phyloP scores from a whole-genome alignment of 92 coral and sea anemone genomes.

The Palythoa caribaeorum region DNA sequence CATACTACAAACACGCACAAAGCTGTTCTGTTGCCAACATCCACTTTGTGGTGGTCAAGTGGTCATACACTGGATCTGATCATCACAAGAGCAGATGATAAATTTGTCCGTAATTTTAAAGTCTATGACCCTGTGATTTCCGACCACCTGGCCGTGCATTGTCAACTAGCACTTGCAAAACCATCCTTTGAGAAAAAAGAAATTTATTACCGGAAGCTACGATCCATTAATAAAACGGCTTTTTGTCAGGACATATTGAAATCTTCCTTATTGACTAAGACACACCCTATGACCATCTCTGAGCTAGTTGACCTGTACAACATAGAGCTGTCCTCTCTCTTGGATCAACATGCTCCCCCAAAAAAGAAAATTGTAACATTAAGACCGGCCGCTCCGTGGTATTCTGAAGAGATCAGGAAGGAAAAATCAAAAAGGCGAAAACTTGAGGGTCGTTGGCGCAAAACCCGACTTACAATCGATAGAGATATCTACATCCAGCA shows the following conservation, averaged over 20 bases:
- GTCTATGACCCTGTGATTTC: neutral
- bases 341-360: neutral
- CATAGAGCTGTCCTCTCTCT: slow-evolving; percentile 21
- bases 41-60: too few species aligned
- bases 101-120: neutral
- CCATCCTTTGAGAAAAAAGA: neutral
- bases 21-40: too few species aligned
- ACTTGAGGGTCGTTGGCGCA: slow-evolving; percentile 53
- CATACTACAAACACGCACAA: too few species aligned
- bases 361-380: slow-evolving; percentile 58
- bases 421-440: neutral
- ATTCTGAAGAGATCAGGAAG: slow-evolving; percentile 49
- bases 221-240: too few species aligned
- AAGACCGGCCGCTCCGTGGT: slow-evolving; percentile 59
- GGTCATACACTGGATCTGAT: neutral
- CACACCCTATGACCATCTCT: too few species aligned
- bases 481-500: slow-evolving; percentile 27
- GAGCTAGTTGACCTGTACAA: slow-evolving; percentile 22
- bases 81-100: neutral
- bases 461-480: neutral
- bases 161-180: neutral
- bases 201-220: too few species aligned
- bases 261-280: too few species aligned
- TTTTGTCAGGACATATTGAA: too few species aligned
- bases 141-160: slow-evolving; percentile 1